Evolutionary conservation across 2,888 invertebrate species (phyloP), one percentile per base, ranked within the genome.

Genomic region (Caenorhabditis sp.): DNA sequence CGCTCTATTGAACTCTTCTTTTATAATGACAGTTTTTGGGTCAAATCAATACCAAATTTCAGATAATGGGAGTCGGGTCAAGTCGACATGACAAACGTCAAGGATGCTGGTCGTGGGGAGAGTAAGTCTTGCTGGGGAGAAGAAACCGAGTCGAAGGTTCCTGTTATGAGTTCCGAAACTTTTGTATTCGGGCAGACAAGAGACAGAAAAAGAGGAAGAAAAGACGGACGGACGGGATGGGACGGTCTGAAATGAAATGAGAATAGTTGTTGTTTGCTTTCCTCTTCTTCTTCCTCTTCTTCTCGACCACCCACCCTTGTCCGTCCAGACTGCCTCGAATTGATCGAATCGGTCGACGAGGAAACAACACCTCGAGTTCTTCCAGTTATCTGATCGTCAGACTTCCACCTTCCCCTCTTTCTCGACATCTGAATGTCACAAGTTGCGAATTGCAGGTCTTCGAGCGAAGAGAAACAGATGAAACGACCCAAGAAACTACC

Each of bases 81-180:
- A 80, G 80, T 51, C 80, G 72, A n/a, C 62, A 80, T 68, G 79
- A 67, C 71, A 79, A 79, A 68, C 71, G 72, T 6, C 67, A 72
- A 24, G 80, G 80, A 44, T 80, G 80, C 51, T 80, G 80, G 72
- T 62, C 72, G 26, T 80, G 80, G 80, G 37, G 79, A 60, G 62
- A 24, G 79, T 80, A 37, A 61, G 80, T 74, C 60, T 51, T 51
- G 15, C n/a, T n/a, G n/a, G n/a, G n/a, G n/a, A n/a, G n/a, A n/a
- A n/a, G n/a, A n/a, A n/a, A 22, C 40, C 40, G 2, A 11, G 13
- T 11, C n/a, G 40, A 40, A 40, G 2, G 11, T 40, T 13, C 40
- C 40, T 13, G 40, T 35, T 37, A n/a, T 9, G 40, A 28, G 11
- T 20, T 11, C 18, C 20, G 15, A 13, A 24, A 15, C 44, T 47